Conservation (phyloP, 1,140 invertebrate species). For the Asobara japonica region DNA sequence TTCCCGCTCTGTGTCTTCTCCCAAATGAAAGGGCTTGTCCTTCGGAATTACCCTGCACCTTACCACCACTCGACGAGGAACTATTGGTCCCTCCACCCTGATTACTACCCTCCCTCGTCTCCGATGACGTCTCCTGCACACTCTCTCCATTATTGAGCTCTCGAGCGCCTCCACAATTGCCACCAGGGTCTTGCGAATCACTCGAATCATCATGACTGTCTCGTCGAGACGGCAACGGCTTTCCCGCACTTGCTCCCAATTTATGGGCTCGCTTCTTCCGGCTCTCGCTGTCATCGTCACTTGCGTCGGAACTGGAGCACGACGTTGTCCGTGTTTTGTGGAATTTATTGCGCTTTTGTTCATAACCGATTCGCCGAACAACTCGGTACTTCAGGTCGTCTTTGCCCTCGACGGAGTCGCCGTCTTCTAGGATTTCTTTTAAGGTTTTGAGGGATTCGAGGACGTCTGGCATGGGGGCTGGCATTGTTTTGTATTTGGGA, state of each 20-base stretch:
- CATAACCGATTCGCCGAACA: constrained; percentile 64
- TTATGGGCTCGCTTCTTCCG: constrained; percentile 83
- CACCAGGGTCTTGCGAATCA: constrained; percentile 76
- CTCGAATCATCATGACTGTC: constrained; percentile 84
- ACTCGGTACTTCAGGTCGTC: constrained; percentile 50
- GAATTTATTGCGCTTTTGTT: constrained; percentile 76
- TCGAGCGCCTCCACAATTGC: constrained; percentile 59
- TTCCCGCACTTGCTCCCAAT: constrained; percentile 68
- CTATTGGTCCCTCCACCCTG: constrained; percentile 35
- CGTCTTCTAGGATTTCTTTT: constrained; percentile 80
- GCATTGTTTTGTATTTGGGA: constrained; percentile 71
- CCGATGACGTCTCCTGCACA: constrained; percentile 43
- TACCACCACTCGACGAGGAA: constrained; percentile 48
- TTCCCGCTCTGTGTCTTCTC: constrained; percentile 67
- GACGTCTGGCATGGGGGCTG: constrained; percentile 58
- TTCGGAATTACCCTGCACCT: constrained; percentile 54
- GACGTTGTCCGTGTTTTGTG: constrained; percentile 84
- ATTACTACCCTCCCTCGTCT: constrained; percentile 45
- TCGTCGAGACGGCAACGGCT: constrained; percentile 70
- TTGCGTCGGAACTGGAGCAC: constrained; percentile 89
- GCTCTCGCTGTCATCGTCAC: constrained; percentile 88
- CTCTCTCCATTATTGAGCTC: constrained; percentile 57
- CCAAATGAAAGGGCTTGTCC: constrained; percentile 54
- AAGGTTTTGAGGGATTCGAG: constrained; percentile 69
- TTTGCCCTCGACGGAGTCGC: constrained; percentile 54